Base-by-base conservation (phyloP, 2,888 invertebrate genomes). In the Nomada ferruginata region DNA sequence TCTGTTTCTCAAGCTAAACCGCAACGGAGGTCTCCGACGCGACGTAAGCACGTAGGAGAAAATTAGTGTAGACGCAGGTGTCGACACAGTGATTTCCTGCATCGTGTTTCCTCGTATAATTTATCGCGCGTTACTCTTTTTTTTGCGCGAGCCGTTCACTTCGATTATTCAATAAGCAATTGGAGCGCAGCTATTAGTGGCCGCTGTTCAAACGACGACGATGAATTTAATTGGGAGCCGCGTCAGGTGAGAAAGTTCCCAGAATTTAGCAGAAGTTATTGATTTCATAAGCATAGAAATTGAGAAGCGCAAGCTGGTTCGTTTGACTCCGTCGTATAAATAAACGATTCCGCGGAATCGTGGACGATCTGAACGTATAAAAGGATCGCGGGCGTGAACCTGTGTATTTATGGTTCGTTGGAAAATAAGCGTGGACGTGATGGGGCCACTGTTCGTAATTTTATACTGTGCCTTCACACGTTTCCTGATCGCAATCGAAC, bases 171-270 rank as follows among this genome's bases (percentile, higher is more conserved):
- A 57, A 57, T 26, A 13, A 11, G 13, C 13, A 9, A 15, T 13
- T 5, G 2, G 18, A 13, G 57, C 61, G 63, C 72, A 72, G 72
- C 79, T 79, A 79, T 20, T 50, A 36, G n/a, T 29, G 59, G 50
- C 47, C 59, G 64, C 79, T 79, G 72, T 79, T 47, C 68, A 68
- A 66, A 57, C 57, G 53, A 18, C 23, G 64, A 65, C 36, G 52
- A n/a, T 57, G 53, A 57, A 36, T 11, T 36, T 68, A 57, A 80
- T 79, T 79, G 52, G 44, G 20, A 18, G 13, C 7, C 5, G 42
- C 11, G 42, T 50, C 44, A 72, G 79, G 72, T 80, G 80, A 80
- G 80, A 80, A 79, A 68, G 72, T 80, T 80, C 80, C 68, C 80
- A 80, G 68, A 63, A 57, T 73, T 68, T 72, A 68, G 11, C 68